phyloP scores from a whole-genome alignment of 2,888 invertebrate genomes.

The Synanthedon vespiformis region DNA sequence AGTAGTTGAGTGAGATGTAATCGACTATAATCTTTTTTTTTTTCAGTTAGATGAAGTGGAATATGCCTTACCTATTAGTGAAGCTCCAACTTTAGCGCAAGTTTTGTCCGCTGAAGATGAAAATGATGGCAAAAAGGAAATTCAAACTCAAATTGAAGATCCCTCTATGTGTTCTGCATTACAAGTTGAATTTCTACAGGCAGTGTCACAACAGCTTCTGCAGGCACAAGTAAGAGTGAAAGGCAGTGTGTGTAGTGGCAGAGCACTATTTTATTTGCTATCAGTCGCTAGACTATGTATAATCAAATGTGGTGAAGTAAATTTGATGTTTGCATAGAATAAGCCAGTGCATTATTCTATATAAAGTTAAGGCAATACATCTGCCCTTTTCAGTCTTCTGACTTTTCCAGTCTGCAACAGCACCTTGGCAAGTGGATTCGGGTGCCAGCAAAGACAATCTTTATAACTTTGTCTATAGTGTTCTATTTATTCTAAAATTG shows the following conservation, averaged over 20 bases:
- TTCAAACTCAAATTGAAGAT: constrained; percentile 19
- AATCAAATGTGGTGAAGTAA: too few species aligned
- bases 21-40: neutral
- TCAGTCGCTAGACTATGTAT: too few species aligned
- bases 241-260: neutral
- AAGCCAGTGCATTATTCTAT: too few species aligned
- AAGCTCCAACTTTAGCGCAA: constrained; percentile 57
- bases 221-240: constrained; percentile 78
- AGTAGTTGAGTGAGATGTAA: too few species aligned
- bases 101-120: constrained; percentile 42
- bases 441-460: too few species aligned
- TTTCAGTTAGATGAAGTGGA: constrained; percentile 59
- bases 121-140: constrained; percentile 17
- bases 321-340: too few species aligned
- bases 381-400: too few species aligned
- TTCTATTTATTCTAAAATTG: too few species aligned
- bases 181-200: constrained; percentile 77
- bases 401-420: too few species aligned
- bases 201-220: constrained; percentile 87
- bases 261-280: constrained; percentile 1
- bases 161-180: constrained; percentile 49
- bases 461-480: too few species aligned
- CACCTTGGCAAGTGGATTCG: too few species aligned
- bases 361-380: too few species aligned
- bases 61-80: constrained; percentile 58